phyloP scores from a whole-genome alignment of 2,113 vertebrate species.

The Toxostoma redivivum region DNA sequence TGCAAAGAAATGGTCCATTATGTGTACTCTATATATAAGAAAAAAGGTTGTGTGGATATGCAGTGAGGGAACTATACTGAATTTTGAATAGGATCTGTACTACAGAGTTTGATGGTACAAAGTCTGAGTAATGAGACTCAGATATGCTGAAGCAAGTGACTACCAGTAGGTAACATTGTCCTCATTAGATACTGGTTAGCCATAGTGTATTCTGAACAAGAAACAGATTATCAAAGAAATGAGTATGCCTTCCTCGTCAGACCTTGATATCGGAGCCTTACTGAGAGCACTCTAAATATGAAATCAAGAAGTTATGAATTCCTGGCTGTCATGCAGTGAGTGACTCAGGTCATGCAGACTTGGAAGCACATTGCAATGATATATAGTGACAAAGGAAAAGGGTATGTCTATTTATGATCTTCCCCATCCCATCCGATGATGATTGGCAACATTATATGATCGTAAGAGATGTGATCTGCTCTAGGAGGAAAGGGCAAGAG shows the following conservation, averaged over 20 bases:
- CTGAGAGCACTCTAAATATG: background rate
- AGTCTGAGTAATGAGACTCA: background rate
- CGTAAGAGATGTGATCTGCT: background rate
- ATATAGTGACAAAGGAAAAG: background rate
- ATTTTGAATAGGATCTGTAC: background rate
- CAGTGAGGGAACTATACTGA: background rate
- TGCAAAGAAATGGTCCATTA: background rate
- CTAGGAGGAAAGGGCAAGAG: background rate
- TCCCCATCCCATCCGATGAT: background rate
- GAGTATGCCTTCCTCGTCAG: background rate
- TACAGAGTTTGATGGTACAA: background rate
- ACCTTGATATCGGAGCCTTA: background rate
- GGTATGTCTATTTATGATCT: background rate
- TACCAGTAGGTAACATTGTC: background rate
- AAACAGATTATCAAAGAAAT: background rate
- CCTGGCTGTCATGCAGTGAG: background rate
- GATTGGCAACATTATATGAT: background rate
- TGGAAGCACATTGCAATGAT: background rate
- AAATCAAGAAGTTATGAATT: background rate
- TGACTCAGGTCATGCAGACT: background rate
- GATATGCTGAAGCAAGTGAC: background rate
- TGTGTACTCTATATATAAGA: background rate
- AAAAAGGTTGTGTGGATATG: background rate
- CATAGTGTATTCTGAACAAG: background rate
- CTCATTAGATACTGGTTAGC: background rate